Evolutionary conservation across 2,797 vertebrate genomes (phyloP), one percentile per base, ranked within the genome.

Genomic region (Eulemur mongoz): DNA sequence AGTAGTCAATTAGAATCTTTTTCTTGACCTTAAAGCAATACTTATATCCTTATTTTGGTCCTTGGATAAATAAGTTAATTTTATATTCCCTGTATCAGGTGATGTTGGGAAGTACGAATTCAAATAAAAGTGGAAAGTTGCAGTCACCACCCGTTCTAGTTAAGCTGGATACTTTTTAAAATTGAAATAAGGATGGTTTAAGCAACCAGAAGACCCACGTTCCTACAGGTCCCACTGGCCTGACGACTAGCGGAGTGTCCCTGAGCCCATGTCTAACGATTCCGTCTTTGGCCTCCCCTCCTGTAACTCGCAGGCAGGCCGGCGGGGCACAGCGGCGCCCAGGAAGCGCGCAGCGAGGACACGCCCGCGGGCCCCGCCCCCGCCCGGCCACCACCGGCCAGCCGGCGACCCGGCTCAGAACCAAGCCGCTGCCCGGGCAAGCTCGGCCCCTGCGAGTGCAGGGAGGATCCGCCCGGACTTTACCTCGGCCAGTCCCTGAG

Each of bases 401-500:
- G 30, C 63, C 63, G 15, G 8, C 11, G 4, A 48, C 23, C 30
- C 27, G 0, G 20, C 23, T 57, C 35, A 0, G 25, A 54, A 15
- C n/a, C 11, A 9, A 50, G 43, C 43, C 17, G 2, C 50, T 0
- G 22, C 7, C 3, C 15, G 0, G 0, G 48, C 69, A 17, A 4
- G 73, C 30, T 54, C 11, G 15, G 45, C 54, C 59, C 7, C 15
- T 9, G 7, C 20, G 8, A 7, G 10, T 10, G 11, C 52, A 3
- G 11, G 50, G 32, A 8, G 27, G 0, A 13, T 20, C 69, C 35
- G 3, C 54, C 32, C 4, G 1, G 78, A n/a, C 4, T 63, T 98
- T 98, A 99, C 99, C 99, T 99, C 99, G 5, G 98, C 98, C 32
- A 99, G 98, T 32, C 99, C 98, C 96, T 99, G 99, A 50, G 99